Evolutionary conservation across 2,797 vertebrate species (phyloP).

Genomic region (Lateolabrax maculatus): DNA sequence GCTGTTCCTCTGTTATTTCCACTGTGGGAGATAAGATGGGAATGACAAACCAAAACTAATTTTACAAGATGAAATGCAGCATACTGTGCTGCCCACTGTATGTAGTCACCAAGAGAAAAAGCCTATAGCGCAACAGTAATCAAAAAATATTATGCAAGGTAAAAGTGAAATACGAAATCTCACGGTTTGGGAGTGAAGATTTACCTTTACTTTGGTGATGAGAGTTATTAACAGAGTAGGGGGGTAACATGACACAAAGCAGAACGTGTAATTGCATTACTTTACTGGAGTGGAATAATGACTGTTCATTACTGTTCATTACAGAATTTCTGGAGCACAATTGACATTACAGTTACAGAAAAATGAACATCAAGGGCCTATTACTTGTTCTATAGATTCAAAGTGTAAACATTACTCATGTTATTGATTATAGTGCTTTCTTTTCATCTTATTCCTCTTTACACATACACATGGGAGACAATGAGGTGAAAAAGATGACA

Average conservation of each 20-base stretch:
- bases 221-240: constrained; percentile 27
- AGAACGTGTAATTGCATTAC: constrained; percentile 28
- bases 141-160: constrained; percentile 56
- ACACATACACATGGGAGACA: constrained; percentile 30
- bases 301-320: constrained; percentile 20
- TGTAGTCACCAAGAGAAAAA: constrained; percentile 14
- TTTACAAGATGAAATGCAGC: constrained; percentile 59
- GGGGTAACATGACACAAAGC: constrained; percentile 36
- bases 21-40: constrained; percentile 21
- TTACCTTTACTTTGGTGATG: constrained; percentile 22
- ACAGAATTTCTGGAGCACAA: neutral
- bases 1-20: constrained; percentile 53
- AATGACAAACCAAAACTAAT: constrained; percentile 50
- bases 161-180: constrained; percentile 44
- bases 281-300: constrained; percentile 21
- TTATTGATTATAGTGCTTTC: neutral
- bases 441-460: constrained; percentile 41
- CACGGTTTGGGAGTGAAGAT: constrained; percentile 11
- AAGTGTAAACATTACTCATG: neutral
- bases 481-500: constrained; percentile 47
- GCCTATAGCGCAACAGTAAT: constrained; percentile 21
- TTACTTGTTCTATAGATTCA: constrained; percentile 1
- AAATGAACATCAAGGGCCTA: constrained; percentile 18
- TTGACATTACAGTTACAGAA: constrained; percentile 21
- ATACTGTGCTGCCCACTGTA: constrained; percentile 26